These are phyloP conservation scores for Strigamia maritima DNA, from an alignment of 2,888 invertebrate genomes.

Conservation along the genomic window DNA sequence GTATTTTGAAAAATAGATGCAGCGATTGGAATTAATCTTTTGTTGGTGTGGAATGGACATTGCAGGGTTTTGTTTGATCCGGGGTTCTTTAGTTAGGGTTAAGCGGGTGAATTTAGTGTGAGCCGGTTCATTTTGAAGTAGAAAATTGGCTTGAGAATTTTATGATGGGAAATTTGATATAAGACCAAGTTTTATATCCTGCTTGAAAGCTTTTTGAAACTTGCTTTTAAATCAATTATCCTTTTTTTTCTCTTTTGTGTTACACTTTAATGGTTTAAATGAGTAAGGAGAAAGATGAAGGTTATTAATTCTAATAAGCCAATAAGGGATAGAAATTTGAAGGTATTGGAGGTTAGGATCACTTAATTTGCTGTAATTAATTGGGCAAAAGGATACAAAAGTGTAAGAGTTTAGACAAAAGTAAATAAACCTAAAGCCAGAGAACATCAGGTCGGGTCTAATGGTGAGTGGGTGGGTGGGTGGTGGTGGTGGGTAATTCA, in stretches of 20 bases:
- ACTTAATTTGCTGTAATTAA: no score
- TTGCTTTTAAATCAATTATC: constrained; percentile 4
- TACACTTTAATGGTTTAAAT: no score
- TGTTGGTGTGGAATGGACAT: background rate
- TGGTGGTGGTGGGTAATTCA: no score
- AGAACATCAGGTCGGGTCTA: no score
- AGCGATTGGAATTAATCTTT: background rate
- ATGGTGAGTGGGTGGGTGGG: no score
- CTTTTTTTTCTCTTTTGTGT: background rate
- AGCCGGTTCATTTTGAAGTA: background rate
- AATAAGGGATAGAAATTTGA: no score
- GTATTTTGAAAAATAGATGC: background rate
- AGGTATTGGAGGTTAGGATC: no score
- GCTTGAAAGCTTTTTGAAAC: constrained; percentile 1
- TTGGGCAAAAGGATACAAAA: no score
- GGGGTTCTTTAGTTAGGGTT: background rate
- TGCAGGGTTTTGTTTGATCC: background rate
- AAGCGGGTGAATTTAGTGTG: background rate
- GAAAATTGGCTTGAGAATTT: background rate
- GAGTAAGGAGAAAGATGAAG: no score
- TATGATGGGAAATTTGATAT: background rate
- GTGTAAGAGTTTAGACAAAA: no score
- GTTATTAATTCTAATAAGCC: no score
- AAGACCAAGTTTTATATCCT: background rate
- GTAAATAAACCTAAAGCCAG: no score